phyloP scores from a whole-genome alignment of 2,113 vertebrate genomes.

The Dromiciops gliroides region DNA sequence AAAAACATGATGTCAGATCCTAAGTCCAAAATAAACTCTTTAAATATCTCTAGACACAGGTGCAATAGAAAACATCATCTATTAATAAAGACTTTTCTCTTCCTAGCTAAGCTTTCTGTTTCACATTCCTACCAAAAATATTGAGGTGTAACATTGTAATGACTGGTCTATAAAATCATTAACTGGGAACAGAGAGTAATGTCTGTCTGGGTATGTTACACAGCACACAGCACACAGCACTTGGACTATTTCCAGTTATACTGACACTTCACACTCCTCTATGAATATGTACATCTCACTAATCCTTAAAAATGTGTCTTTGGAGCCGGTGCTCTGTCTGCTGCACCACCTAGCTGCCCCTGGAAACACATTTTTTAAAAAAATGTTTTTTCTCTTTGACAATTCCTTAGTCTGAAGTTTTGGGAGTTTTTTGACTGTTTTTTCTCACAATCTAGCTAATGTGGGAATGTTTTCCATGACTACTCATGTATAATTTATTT shows the following conservation, averaged over 20 bases:
- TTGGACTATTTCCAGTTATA: slow-evolving; percentile 59
- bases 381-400: too few species aligned
- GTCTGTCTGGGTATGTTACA: slow-evolving; percentile 50
- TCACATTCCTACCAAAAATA: slow-evolving; percentile 79
- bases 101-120: slow-evolving; percentile 60
- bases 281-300: neutral
- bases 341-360: too few species aligned
- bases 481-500: too few species aligned
- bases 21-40: slow-evolving; percentile 61
- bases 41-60: slow-evolving; percentile 65
- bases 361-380: too few species aligned
- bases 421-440: too few species aligned
- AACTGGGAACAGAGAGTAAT: slow-evolving; percentile 39
- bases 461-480: too few species aligned
- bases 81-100: slow-evolving; percentile 56
- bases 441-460: too few species aligned
- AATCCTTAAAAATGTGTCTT: slow-evolving; percentile 20
- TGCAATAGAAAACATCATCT: slow-evolving; percentile 48
- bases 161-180: slow-evolving; percentile 19
- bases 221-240: slow-evolving; percentile 15
- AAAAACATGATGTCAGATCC: slow-evolving; percentile 67
- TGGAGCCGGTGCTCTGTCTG: too few species aligned
- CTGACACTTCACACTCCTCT: neutral
- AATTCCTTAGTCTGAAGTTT: too few species aligned
- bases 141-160: slow-evolving; percentile 59